A percentile compares a stretch with the other conserved stretches of the same genome.
phyloP scores from a whole-genome alignment of 2,888 invertebrate genomes.

The Seira musarum region DNA sequence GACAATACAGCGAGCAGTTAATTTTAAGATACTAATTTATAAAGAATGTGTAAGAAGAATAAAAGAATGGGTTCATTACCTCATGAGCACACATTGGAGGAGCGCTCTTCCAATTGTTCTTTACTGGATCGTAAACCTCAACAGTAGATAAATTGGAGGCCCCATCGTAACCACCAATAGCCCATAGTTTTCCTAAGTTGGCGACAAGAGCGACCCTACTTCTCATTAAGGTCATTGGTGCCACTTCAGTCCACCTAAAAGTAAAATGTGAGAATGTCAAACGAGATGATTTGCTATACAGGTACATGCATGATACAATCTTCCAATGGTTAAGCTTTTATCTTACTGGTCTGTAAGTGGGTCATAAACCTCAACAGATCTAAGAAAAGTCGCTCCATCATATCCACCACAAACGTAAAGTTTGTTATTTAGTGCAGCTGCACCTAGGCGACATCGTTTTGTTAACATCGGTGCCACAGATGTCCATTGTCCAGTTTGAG shows the following conservation, averaged over 20 bases:
- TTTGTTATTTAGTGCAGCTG: constrained; percentile 85
- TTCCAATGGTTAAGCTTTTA: too few species aligned
- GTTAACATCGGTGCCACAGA: constrained; percentile 85
- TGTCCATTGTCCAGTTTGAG: constrained; percentile 81
- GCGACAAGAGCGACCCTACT: constrained; percentile 87
- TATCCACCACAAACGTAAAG: constrained; percentile 90
- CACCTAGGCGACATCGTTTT: constrained; percentile 84
- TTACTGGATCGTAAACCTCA: constrained; percentile 86
- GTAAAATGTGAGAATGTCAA: constrained; percentile 55
- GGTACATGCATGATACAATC: too few species aligned
- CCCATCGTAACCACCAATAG: constrained; percentile 86
- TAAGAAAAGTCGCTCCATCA: constrained; percentile 86
- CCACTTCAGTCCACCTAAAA: constrained; percentile 81
- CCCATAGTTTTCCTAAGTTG: constrained; percentile 88
- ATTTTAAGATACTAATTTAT: neutral
- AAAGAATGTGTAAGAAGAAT: neutral
- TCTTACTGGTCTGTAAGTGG: constrained; percentile 79
- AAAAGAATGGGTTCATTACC: constrained; percentile 45
- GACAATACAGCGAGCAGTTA: neutral
- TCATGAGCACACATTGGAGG: constrained; percentile 89
- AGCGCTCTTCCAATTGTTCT: constrained; percentile 82
- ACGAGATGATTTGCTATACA: constrained; percentile 6
- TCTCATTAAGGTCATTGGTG: constrained; percentile 87
- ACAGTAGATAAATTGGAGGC: constrained; percentile 85
- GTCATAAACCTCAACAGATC: constrained; percentile 87